A percentile compares a stretch with the other conserved stretches of the same genome.
These are phyloP conservation scores for Drosophila prostipennis DNA, from an alignment of 2,888 invertebrate species.

Conservation along the genomic window DNA sequence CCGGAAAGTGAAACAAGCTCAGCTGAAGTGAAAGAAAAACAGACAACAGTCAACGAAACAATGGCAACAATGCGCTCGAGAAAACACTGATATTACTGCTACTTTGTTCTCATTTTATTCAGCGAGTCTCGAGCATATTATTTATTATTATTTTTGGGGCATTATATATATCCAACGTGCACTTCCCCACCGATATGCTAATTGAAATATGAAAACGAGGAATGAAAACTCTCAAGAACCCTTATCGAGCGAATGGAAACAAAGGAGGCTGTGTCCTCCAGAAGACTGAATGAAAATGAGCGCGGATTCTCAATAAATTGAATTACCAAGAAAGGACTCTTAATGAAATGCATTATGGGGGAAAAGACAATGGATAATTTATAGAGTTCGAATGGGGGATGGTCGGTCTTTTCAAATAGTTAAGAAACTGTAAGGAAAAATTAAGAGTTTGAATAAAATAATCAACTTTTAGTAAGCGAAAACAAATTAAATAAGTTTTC, in stretches of 20 bases:
- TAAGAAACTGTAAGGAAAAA: not conserved
- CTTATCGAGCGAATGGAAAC: slow-evolving; percentile 22
- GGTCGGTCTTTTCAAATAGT: not conserved
- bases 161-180: slow-evolving; percentile 14
- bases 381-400: not conserved
- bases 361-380: slow-evolving; percentile 7
- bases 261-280: slow-evolving; percentile 16
- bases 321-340: slow-evolving; percentile 18
- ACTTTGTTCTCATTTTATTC: slow-evolving; percentile 51
- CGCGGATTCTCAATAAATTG: slow-evolving; percentile 11
- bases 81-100: slow-evolving; percentile 53
- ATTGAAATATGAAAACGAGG: slow-evolving; percentile 50
- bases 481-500: no score
- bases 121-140: slow-evolving; percentile 37
- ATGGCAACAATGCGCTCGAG: slow-evolving; percentile 73
- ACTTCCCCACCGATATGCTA: slow-evolving; percentile 50
- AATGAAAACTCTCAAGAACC: slow-evolving; percentile 33
- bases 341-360: slow-evolving; percentile 18
- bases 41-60: slow-evolving; percentile 63
- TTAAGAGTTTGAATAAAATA: no score
- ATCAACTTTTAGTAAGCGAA: no score
- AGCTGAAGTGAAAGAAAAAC: slow-evolving; percentile 72
- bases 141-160: slow-evolving; percentile 40
- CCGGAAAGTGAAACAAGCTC: slow-evolving; percentile 76
- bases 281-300: slow-evolving; percentile 21